These are phyloP conservation scores for Poeciliopsis retropinna DNA, from an alignment of 2,113 vertebrate species.

Conservation along the genomic window DNA sequence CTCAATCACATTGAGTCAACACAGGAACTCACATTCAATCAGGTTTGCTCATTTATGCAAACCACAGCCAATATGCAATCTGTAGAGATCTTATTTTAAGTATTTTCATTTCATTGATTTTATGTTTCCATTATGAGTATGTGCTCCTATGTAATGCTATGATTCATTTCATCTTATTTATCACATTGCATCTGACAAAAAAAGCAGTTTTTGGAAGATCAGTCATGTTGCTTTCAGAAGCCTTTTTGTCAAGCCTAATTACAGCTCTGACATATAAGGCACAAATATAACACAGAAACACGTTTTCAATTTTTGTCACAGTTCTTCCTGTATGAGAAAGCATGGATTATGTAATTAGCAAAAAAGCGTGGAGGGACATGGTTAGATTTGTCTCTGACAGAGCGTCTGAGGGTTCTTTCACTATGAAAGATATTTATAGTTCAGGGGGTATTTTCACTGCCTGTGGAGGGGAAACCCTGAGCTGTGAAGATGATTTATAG, in stretches of 20 bases:
- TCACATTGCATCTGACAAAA: not conserved
- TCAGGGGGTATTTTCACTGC: conserved; percentile 22
- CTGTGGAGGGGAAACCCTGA: conserved; percentile 56
- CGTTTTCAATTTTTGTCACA: conserved; percentile 42
- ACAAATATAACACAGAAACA: not conserved
- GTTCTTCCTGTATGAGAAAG: conserved; percentile 40
- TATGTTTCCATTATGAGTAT: conserved; percentile 7
- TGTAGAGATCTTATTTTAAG: not conserved
- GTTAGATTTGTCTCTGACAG: conserved; percentile 51
- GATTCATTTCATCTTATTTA: conserved; percentile 11
- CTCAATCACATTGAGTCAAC: conserved; percentile 77
- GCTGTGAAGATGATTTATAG: conserved; percentile 62
- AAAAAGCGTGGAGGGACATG: conserved; percentile 27
- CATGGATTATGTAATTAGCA: conserved; percentile 59
- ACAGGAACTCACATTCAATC: conserved; percentile 47
- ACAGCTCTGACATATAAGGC: conserved; percentile 13
- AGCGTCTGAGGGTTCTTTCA: conserved; percentile 54
- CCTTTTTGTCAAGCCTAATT: conserved; percentile 35
- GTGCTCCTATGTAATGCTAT: not conserved
- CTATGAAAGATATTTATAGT: conserved; percentile 62
- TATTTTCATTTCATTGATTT: conserved; percentile 14
- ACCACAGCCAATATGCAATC: conserved; percentile 25
- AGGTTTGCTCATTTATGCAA: conserved; percentile 43
- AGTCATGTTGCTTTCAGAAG: conserved; percentile 28
- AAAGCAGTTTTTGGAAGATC: conserved; percentile 35